These are phyloP conservation scores for Notodonta ziczac DNA, from an alignment of 2,888 invertebrate genomes.

Conservation along the genomic window DNA sequence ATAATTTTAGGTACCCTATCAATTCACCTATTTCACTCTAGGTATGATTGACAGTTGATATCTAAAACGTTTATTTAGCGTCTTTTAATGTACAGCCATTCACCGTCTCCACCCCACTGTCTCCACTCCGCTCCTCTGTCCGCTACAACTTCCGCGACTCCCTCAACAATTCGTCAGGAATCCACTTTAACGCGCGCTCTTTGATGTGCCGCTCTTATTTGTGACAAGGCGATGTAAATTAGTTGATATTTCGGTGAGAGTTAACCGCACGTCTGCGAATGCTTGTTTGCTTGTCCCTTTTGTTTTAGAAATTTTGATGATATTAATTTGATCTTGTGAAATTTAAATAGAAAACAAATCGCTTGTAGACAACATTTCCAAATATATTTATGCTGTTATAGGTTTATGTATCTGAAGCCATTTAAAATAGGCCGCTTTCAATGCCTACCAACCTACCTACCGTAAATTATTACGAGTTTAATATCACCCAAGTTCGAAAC, in stretches of 20 bases:
- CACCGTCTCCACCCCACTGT: not conserved
- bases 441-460: not conserved
- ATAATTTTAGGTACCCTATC: too few relatives aligned
- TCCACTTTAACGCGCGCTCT: conserved; percentile 42
- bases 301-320: not conserved
- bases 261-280: conserved; percentile 7
- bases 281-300: not conserved
- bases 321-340: too few relatives aligned
- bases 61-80: not conserved
- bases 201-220: conserved; percentile 35
- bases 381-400: too few relatives aligned
- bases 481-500: not conserved
- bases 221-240: conserved; percentile 32
- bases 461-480: conserved; percentile 5
- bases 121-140: conserved; percentile 25
- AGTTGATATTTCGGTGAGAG: conserved; percentile 23
- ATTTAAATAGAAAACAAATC: too few relatives aligned
- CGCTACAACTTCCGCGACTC: conserved; percentile 44
- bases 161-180: conserved; percentile 41
- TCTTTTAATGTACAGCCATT: not conserved
- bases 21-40: too few relatives aligned
- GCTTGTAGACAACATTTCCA: too few relatives aligned
- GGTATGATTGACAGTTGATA: not conserved
- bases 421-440: not conserved
- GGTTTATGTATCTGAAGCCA: too few relatives aligned